phyloP scores from a whole-genome alignment of 2,797 vertebrate genomes.

The Mus spretus region DNA sequence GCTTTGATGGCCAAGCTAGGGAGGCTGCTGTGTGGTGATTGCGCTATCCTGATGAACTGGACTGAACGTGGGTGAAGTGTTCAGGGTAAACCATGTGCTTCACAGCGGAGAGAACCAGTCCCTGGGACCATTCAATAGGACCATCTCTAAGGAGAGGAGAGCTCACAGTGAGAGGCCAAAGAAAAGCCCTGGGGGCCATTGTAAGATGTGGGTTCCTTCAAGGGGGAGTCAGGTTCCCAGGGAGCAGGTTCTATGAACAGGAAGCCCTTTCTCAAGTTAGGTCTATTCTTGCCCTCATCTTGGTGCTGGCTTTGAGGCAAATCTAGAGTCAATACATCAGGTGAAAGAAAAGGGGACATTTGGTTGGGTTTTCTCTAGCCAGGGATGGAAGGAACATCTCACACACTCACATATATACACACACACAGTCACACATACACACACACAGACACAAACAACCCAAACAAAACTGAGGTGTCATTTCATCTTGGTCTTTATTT shows the following conservation, averaged over 20 bases:
- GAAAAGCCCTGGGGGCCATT: background rate
- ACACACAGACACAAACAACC: background rate
- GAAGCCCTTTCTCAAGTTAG: background rate
- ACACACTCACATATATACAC: too few relatives aligned
- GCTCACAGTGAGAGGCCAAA: background rate
- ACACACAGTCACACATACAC: too few relatives aligned
- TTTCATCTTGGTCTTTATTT: conserved; percentile 24
- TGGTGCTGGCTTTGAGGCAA: background rate
- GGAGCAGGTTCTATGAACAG: background rate
- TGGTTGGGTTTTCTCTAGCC: background rate
- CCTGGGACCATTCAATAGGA: background rate
- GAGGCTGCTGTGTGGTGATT: background rate
- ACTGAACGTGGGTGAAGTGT: background rate
- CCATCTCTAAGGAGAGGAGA: background rate
- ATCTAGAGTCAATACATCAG: background rate
- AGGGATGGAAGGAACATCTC: background rate
- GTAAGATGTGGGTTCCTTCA: background rate
- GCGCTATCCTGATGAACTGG: background rate
- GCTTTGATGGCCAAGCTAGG: background rate
- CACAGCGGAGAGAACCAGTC: background rate
- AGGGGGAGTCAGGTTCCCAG: background rate
- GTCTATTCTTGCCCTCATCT: background rate
- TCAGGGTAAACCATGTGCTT: background rate
- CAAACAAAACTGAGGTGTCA: background rate
- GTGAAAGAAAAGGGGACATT: background rate